Evolutionary conservation across 2,113 vertebrate genomes (phyloP), one percentile per base, ranked within the genome.

Genomic region (Nycticryphes semicollaris): DNA sequence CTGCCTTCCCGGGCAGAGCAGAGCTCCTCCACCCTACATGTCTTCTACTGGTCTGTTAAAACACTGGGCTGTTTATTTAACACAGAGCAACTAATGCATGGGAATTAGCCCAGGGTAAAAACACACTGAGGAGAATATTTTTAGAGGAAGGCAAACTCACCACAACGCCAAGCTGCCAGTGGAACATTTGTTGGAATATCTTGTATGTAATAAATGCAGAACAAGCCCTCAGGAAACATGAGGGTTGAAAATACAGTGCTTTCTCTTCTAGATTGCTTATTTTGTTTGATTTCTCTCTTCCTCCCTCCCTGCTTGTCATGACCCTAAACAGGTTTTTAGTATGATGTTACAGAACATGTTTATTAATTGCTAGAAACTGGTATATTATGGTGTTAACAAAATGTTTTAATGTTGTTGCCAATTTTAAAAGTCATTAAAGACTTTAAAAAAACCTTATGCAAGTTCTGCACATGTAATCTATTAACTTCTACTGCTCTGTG

Each of bases 21-120:
- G 33, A 88, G 11, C 50, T n/a, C 43, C 0, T 1, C 57, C 35
- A 9, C 39, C 6, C 25, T 33, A 7, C 1, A 0, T 27, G 28
- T 21, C 51, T 81, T 50, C 54, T 88, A 1, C 45, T 31, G 13
- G 18, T 23, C 63, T 54, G n/a, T 20, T 70, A 54, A 37, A 81
- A 39, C 35, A 18, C 10, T 16, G 35, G 31, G 7, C 60, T 43
- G 23, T 30, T 69, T 19, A 27, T 82, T 79, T 84, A 53, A 51
- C 22, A 7, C 21, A 8, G 37, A 31, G 13, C 25, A 76, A 1
- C 16, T 48, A 43, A 47, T 5, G 9, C 15, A 5, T 59, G 62
- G 43, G 33, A 81, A n/a, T 63, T 81, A 68, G 33, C 43, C 33
- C 37, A 37, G 57, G 9, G 20, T 9, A 41, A 41, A 50, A 84